Percentiles rank a stretch among this genome's conserved stretches.
phyloP scores from a whole-genome alignment of 2,797 vertebrate genomes.

The Anas acuta region DNA sequence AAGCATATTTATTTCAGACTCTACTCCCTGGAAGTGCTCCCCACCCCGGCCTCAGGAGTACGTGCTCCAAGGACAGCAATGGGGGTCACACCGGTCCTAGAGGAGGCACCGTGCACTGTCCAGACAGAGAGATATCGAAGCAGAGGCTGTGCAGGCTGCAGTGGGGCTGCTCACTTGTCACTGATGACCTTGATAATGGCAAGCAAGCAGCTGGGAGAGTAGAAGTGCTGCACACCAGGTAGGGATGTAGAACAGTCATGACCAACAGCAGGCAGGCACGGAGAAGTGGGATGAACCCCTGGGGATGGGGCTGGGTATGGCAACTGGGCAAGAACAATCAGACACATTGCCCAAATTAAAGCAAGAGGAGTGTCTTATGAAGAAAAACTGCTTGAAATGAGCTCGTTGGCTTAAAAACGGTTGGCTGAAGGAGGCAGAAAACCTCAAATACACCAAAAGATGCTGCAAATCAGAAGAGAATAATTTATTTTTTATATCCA shows the following conservation, averaged over 20 bases:
- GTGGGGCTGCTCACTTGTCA: not conserved
- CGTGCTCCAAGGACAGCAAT: not conserved
- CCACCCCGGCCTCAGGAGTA: no score
- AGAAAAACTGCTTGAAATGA: not conserved
- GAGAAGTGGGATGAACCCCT: not conserved
- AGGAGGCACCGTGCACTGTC: not conserved
- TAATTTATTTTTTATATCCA: not conserved
- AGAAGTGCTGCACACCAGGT: no score
- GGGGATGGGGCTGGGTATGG: not conserved
- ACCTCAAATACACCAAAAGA: not conserved
- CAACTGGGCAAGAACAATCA: not conserved
- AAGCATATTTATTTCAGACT: not conserved
- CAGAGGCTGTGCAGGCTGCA: not conserved
- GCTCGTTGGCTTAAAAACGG: not conserved
- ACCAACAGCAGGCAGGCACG: no score
- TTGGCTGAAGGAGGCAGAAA: not conserved
- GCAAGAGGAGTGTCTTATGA: not conserved
- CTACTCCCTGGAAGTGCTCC: not conserved
- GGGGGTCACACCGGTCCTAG: not conserved
- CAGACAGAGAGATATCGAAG: not conserved
- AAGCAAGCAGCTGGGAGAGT: not conserved
- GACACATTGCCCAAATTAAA: not conserved
- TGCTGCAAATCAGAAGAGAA: not conserved
- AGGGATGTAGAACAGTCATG: not conserved
- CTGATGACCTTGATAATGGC: not conserved